Evolutionary conservation across 2,797 vertebrate species (phyloP), one percentile per base, ranked within the genome.

Genomic region (Odontamblyopus lacepedii): DNA sequence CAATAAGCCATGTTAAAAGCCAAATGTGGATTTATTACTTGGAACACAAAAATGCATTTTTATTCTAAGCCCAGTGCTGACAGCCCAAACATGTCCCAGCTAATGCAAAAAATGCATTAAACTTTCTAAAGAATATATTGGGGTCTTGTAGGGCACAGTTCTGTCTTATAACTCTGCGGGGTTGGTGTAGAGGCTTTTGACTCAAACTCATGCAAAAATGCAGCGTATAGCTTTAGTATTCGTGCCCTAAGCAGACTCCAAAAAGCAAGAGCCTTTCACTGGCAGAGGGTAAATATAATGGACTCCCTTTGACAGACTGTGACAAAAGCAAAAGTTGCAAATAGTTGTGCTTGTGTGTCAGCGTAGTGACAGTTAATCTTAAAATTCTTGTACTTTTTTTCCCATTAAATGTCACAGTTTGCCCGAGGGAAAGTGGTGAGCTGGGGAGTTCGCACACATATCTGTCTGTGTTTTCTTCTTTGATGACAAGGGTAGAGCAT

Each of bases 391-490:
- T 13, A 3, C 67, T 83, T 86, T 66, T 88, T 77, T 81, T 86
- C 76, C 78, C 53, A 57, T 80, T 53, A 84, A 87, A 90, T 88
- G 86, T 90, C 89, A 89, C 74, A 44, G 65, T 70, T 48, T 74
- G 77, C 85, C 86, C 79, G 0, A 6, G 73, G 85, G 85, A 72
- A 67, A 81, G 79, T 74, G 44, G 77, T 23, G 41, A 85, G 80
- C 75, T 64, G 4, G 38, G 70, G 78, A 87, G 87, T 88, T 90
- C 83, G 78, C 70, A 9, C 77, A 77, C 83, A 76, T 82, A 89
- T 87, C 87, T 88, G 85, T 89, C 86, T 78, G 67, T 81, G 76
- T 81, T 84, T 83, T 79, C 63, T 85, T 86, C 84, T 88, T 84
- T 78, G 69, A 88, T 81, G 84, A 83, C 77, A 75, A 80, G 69